These are phyloP conservation scores for Cordylochernes scorpioides DNA, from an alignment of 2,888 invertebrate genomes.

Conservation along the genomic window DNA sequence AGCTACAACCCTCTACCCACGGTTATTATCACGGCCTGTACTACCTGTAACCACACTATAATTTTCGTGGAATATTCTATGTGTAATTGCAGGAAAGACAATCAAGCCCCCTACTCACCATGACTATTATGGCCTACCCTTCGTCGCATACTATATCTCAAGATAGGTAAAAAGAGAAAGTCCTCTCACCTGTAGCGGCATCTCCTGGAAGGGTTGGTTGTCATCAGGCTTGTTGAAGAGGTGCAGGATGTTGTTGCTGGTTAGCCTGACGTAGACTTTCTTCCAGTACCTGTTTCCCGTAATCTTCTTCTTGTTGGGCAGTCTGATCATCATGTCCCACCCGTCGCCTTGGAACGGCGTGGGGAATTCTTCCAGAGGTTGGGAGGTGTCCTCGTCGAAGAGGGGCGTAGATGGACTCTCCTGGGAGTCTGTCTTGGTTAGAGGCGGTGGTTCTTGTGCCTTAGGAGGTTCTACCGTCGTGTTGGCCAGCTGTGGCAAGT, in stretches of 20 bases:
- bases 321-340: conserved; percentile 86
- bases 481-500: conserved; percentile 2
- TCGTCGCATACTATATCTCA: too few species aligned
- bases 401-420: conserved; percentile 74
- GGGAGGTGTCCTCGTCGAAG: conserved; percentile 73
- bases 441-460: conserved; percentile 19
- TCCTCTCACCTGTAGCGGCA: conserved; percentile 40
- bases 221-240: conserved; percentile 52
- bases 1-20: too few species aligned
- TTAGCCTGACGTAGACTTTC: conserved; percentile 62
- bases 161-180: background rate
- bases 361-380: conserved; percentile 72
- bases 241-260: conserved; percentile 49
- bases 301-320: conserved; percentile 86
- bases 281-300: conserved; percentile 72
- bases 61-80: too few species aligned
- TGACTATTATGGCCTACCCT: too few species aligned
- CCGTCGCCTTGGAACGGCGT: conserved; percentile 53
- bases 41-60: too few species aligned
- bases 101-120: conserved; percentile 1
- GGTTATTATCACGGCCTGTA: too few species aligned
- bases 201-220: conserved; percentile 77
- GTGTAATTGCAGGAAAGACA: background rate
- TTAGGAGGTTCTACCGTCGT: conserved; percentile 19
- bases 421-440: too few species aligned